Evolutionary conservation across 2,888 invertebrate genomes (phyloP), one percentile per base, ranked within the genome.

Genomic region (Melangyna quadrimaculata): DNA sequence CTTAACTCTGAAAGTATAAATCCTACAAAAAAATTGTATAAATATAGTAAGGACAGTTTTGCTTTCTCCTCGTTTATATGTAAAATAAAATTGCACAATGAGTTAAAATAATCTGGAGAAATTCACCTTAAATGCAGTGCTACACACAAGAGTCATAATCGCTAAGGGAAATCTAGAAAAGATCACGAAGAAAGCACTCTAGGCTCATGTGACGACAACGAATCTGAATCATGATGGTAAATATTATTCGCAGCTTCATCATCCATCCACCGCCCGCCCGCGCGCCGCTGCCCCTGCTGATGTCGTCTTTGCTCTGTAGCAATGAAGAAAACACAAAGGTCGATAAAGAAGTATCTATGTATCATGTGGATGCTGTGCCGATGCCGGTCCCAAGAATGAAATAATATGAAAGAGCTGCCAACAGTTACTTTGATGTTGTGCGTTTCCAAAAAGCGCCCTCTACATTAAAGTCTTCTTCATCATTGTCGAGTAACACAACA

Each of bases 211-310:
- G 35, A 59, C 59, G 35, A 59, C 81, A 77, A 86, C 81, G 81
- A 86, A 81, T 86, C 86, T 86, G 57, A 78, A 78, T 27, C 78
- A 78, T 73, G 81, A 75, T 72, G 84, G 75, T 84, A 75, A 84
- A 84, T 77, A 84, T 84, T 80, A 80, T 84, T 80, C 84, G 84
- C 84, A 84, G 79, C 80, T 80, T 72, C 84, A 80, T 84, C 84
- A 80, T 53, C 43, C 32, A 59, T 70, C 65, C 67, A 67, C 22
- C 67, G 45, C 14, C 35, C 22, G 0, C 2, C 35, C 24, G 2
- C 35, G n/a, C 10, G 9, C 17, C 3, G 55, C 17, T 32, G 35
- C n/a, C n/a, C n/a, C 19, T 22, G 32, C 29, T 43, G 17, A 6
- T 12, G 7, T 19, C 51, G 6, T 22, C 35, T 19, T 35, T 35